A percentile compares a stretch with the other conserved stretches of the same genome.
Evolutionary conservation across 2,113 vertebrate genomes (phyloP).

Genomic region (Motacilla alba): DNA sequence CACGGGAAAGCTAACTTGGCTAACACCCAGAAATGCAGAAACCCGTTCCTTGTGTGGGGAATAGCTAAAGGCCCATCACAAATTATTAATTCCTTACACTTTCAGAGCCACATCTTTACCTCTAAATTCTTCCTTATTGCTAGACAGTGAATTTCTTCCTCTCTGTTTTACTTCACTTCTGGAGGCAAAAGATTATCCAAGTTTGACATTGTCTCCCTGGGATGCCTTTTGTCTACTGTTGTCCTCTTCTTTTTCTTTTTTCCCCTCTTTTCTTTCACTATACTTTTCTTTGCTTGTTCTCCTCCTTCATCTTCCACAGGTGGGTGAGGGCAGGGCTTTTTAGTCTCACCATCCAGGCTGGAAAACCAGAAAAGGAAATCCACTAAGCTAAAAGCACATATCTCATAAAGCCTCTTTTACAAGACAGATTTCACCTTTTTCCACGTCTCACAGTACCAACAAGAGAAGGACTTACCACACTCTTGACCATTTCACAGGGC

Average conservation of each 20-base stretch:
- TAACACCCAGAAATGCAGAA: not conserved
- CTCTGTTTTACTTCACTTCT: not conserved
- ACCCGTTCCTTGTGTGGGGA: not conserved
- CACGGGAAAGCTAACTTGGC: not conserved
- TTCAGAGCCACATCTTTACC: not conserved
- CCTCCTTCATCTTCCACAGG: not conserved
- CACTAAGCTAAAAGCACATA: not conserved
- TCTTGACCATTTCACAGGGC: not conserved
- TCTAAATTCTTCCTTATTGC: not conserved
- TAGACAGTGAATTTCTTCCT: not conserved
- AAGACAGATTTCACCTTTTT: not conserved
- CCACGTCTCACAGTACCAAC: not conserved
- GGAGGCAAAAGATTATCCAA: not conserved
- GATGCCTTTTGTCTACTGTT: not conserved
- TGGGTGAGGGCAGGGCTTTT: not conserved
- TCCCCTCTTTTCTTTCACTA: not conserved
- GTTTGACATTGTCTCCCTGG: not conserved
- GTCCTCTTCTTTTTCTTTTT: conserved; percentile 23
- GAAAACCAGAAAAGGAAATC: conserved; percentile 17
- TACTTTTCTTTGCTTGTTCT: not conserved
- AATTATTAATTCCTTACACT: not conserved
- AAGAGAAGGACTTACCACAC: not conserved
- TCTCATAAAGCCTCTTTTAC: not conserved
- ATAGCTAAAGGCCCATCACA: not conserved
- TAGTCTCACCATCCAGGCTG: conserved; percentile 15